These are phyloP conservation scores for Phrynocephalus vlangalii DNA, from an alignment of 2,797 vertebrate genomes.

Conservation along the genomic window DNA sequence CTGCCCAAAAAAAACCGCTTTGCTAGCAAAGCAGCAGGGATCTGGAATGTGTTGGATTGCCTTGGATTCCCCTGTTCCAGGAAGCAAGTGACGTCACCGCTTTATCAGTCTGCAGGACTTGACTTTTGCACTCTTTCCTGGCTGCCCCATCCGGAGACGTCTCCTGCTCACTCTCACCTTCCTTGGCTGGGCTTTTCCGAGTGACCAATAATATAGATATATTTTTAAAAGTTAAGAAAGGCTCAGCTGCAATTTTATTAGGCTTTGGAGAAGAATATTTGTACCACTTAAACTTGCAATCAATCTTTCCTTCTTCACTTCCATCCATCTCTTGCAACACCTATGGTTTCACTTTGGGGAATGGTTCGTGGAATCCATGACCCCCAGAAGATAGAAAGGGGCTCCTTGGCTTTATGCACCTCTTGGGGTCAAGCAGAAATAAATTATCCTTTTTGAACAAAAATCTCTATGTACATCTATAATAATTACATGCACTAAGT, in stretches of 20 bases:
- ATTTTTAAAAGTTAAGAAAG: background rate
- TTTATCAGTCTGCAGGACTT: conserved; percentile 57
- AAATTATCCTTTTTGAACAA: background rate
- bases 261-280: background rate
- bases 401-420: conserved; percentile 27
- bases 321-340: background rate
- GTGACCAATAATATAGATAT: background rate
- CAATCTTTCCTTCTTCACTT: background rate
- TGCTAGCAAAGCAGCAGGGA: conserved; percentile 3
- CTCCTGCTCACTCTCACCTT: conserved; percentile 44
- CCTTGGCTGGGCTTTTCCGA: background rate
- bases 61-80: conserved; percentile 63
- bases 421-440: background rate
- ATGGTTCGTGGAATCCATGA: conserved; percentile 26
- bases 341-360: conserved; percentile 7
- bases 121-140: conserved; percentile 48
- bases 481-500: background rate
- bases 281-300: background rate
- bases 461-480: background rate
- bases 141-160: conserved; percentile 50
- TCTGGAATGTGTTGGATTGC: conserved; percentile 58
- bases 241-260: background rate
- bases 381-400: conserved; percentile 14
- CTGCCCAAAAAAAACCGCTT: conserved; percentile 45
- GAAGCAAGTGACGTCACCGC: conserved; percentile 67